These are phyloP conservation scores for Cheirogaleus medius DNA, from an alignment of 2,113 vertebrate species.

Conservation along the genomic window DNA sequence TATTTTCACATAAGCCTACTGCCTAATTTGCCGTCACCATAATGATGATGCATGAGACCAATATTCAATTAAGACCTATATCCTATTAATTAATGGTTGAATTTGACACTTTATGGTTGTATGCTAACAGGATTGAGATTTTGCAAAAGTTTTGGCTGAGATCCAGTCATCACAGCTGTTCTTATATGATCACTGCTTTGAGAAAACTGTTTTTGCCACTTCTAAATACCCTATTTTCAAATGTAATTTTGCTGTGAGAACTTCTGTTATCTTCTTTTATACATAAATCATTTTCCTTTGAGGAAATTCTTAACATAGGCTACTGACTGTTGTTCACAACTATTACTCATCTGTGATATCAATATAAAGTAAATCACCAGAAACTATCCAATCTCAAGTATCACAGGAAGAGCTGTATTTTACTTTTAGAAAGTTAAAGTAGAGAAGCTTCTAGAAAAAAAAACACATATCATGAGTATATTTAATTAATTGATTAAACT, in stretches of 20 bases:
- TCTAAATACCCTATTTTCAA: constrained; percentile 37
- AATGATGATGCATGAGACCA: constrained; percentile 68
- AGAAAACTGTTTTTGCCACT: background rate
- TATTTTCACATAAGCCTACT: constrained; percentile 28
- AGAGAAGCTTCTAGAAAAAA: background rate
- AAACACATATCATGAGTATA: background rate
- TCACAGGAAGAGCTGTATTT: background rate
- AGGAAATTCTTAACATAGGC: background rate
- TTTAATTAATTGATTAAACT: background rate
- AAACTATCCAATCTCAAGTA: background rate
- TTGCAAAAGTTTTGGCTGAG: constrained; percentile 49
- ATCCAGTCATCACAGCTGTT: constrained; percentile 55
- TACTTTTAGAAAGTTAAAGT: background rate
- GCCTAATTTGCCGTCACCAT: constrained; percentile 67
- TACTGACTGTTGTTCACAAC: background rate
- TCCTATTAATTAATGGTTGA: constrained; percentile 68
- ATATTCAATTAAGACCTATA: constrained; percentile 68
- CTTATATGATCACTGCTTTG: background rate
- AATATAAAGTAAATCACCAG: background rate
- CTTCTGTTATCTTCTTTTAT: background rate
- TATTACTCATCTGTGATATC: background rate
- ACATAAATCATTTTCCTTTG: background rate
- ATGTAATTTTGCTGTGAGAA: background rate
- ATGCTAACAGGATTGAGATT: constrained; percentile 49
- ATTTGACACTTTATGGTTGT: constrained; percentile 44